phyloP scores from a whole-genome alignment of 2,888 invertebrate species.

The Erannis defoliaria region DNA sequence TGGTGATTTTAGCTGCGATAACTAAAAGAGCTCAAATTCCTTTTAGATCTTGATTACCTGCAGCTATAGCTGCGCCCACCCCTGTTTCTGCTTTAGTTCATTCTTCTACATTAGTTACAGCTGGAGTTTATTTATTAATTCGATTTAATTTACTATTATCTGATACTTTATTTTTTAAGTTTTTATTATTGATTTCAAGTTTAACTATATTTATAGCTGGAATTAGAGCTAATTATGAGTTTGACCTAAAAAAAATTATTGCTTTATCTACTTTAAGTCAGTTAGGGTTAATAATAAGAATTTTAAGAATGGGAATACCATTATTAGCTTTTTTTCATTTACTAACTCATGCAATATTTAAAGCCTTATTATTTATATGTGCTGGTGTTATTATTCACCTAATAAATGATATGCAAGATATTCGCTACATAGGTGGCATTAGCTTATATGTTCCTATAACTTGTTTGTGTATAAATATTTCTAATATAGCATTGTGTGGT shows the following conservation, averaged over 20 bases:
- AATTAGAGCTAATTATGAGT: slow-evolving; percentile 87
- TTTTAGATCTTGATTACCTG: slow-evolving; percentile 92
- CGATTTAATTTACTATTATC: slow-evolving; percentile 87
- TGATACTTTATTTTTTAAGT: slow-evolving; percentile 68
- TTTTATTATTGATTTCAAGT: slow-evolving; percentile 84
- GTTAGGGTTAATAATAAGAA: slow-evolving; percentile 90
- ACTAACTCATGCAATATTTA: slow-evolving; percentile 91
- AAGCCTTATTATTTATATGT: slow-evolving; percentile 91
- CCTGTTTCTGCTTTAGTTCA: slow-evolving; percentile 92
- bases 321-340: slow-evolving; percentile 90
- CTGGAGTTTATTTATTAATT: slow-evolving; percentile 91
- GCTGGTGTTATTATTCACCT: slow-evolving; percentile 90
- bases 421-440: slow-evolving; percentile 87
- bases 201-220: slow-evolving; percentile 88
- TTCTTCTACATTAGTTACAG: slow-evolving; percentile 93
- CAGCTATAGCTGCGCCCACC: slow-evolving; percentile 92
- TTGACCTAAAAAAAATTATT: slow-evolving; percentile 93
- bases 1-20: slow-evolving; percentile 86
- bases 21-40: slow-evolving; percentile 94
- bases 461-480: slow-evolving; percentile 84
- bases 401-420: slow-evolving; percentile 88
- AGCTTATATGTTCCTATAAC: slow-evolving; percentile 82
- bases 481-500: slow-evolving; percentile 88
- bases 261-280: slow-evolving; percentile 92
- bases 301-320: slow-evolving; percentile 84